These are phyloP conservation scores for Melopsittacus undulatus DNA, from an alignment of 2,797 vertebrate species.

Conservation along the genomic window DNA sequence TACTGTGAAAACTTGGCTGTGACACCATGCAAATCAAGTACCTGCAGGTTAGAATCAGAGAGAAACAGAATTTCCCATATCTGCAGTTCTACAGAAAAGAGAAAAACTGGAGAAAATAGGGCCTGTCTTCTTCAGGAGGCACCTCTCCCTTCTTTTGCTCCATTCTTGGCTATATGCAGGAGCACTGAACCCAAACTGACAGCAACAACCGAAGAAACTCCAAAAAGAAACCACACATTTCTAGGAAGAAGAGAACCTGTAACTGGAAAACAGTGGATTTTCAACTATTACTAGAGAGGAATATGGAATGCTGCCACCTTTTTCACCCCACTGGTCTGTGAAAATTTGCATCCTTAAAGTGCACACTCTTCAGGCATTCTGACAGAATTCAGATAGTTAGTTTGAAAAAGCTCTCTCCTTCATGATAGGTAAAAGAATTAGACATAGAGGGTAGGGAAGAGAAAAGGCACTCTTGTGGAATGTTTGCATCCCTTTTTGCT, in stretches of 20 bases:
- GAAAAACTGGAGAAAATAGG: background rate
- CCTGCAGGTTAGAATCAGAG: background rate
- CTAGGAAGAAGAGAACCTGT: background rate
- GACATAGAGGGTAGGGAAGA: background rate
- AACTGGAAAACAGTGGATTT: background rate
- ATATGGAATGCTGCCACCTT: background rate
- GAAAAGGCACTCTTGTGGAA: background rate
- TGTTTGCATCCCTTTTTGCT: background rate
- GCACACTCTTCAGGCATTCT: background rate
- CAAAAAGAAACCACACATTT: background rate
- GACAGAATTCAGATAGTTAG: background rate
- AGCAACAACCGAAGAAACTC: background rate
- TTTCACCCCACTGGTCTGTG: background rate
- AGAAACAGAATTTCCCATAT: background rate
- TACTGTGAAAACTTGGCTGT: background rate
- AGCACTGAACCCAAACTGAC: background rate
- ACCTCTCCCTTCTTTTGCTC: background rate
- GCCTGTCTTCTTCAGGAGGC: background rate
- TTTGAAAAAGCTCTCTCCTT: background rate
- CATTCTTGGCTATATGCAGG: background rate
- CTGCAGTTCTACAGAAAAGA: background rate
- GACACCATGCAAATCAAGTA: background rate
- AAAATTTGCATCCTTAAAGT: background rate
- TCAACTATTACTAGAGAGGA: background rate
- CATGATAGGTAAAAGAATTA: background rate